Evolutionary conservation across 2,797 vertebrate species (phyloP).

Genomic region (Rallus crepitans): DNA sequence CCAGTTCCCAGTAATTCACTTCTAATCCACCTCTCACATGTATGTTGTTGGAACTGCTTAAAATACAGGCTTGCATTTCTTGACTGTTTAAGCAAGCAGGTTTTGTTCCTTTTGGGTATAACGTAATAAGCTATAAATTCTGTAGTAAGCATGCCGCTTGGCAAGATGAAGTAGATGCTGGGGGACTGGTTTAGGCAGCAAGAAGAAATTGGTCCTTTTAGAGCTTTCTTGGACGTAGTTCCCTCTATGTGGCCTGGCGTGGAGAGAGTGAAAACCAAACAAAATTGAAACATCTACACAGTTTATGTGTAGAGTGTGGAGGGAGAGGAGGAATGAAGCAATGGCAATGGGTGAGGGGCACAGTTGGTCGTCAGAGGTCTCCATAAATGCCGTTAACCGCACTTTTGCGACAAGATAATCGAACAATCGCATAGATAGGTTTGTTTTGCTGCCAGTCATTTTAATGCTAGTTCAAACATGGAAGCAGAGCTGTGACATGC

Average conservation of each 20-base stretch:
- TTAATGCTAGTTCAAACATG: background rate
- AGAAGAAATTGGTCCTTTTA: background rate
- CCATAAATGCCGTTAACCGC: background rate
- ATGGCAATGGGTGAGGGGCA: background rate
- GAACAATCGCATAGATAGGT: background rate
- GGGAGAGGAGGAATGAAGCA: background rate
- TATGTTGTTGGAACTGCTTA: background rate
- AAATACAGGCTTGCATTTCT: background rate
- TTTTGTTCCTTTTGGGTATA: background rate
- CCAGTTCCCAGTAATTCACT: background rate
- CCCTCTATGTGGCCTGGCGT: background rate
- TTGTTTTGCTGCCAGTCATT: background rate
- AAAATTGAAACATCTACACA: background rate
- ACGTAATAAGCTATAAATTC: background rate
- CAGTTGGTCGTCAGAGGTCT: background rate
- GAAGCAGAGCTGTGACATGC: background rate
- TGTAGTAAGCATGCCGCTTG: background rate
- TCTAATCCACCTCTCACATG: fast-evolving
- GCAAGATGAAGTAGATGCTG: background rate
- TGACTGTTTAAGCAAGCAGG: background rate
- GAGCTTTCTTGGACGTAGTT: background rate
- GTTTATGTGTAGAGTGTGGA: background rate
- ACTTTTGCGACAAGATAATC: background rate
- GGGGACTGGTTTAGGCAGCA: background rate
- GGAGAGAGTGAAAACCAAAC: background rate